Evolutionary conservation across 2,113 vertebrate genomes (phyloP), one percentile per base, ranked within the genome.

Genomic region (Orycteropus afer): DNA sequence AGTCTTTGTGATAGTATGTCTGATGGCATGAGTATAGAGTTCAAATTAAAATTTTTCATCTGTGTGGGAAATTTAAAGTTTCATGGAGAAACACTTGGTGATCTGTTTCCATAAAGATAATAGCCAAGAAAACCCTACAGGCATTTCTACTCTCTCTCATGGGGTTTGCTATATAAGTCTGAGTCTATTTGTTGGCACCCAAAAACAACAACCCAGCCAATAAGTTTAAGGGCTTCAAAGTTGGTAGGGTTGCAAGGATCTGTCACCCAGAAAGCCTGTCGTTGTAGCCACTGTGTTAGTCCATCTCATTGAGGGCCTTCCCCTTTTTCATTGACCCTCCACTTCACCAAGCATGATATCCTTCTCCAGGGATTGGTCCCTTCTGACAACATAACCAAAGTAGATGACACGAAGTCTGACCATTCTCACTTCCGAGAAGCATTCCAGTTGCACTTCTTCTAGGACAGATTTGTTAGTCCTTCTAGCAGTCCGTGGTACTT

Each of bases 21-120:
- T 90, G 86, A 90, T 82, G 61, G 69, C 37, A 42, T 6, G 22
- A 53, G 42, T 59, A 2, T 25, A 78, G 37, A 79, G 34, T 94
- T 96, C 79, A 96, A 61, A 85, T 95, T 90, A 78, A 94, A 89
- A 49, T 63, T 90, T 32, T 47, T 77, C 10, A 84, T 63, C n/a
- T 53, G 63, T 1, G 12, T 92, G 81, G 88, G 82, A 95, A 92
- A 57, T 57, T 57, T 57, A 4, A 57, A 22, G 23, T 57, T n/a
- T 69, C 67, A 37, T 32, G 14, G 67, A 69, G n/a, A 69, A 69
- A 69, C 34, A 69, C 67, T n/a, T 69, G n/a, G 4, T 37, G n/a
- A 22, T 37, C 67, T 69, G 18, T n/a, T 37, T 69, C 18, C 17
- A 17, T 69, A 69, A 69, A 69, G 67, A 69, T 9, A 5, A 69